These are phyloP conservation scores for Lissonota sp. DNA, from an alignment of 2,888 invertebrate genomes.

Conservation along the genomic window DNA sequence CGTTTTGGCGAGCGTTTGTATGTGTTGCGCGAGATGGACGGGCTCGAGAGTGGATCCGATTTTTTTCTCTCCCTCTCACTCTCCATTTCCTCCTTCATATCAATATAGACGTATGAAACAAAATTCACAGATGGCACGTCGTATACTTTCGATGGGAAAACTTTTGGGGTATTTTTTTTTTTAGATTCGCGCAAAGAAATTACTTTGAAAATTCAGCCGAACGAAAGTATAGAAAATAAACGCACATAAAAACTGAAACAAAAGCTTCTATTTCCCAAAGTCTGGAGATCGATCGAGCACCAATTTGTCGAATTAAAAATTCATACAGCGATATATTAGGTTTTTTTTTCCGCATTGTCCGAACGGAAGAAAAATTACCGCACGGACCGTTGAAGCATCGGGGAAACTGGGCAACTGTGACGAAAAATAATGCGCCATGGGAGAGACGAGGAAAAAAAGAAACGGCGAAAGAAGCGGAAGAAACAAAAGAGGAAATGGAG, in stretches of 20 bases:
- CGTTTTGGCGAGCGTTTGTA: constrained; percentile 64
- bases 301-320: too few relatives aligned
- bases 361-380: too few relatives aligned
- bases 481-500: not conserved
- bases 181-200: not conserved
- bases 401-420: not conserved
- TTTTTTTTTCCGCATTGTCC: too few relatives aligned
- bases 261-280: too few relatives aligned
- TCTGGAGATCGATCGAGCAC: too few relatives aligned
- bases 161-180: not conserved
- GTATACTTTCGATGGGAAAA: not conserved
- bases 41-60: constrained; percentile 52
- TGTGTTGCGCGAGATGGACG: constrained; percentile 33
- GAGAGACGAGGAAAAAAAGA: not conserved
- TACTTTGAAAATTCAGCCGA: too few relatives aligned
- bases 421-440: not conserved
- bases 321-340: too few relatives aligned
- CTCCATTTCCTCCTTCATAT: not conserved
- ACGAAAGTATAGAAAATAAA: too few relatives aligned
- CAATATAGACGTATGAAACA: too few relatives aligned
- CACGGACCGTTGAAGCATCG: too few relatives aligned
- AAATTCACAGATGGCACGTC: not conserved
- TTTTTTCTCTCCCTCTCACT: constrained; percentile 54
- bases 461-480: too few relatives aligned
- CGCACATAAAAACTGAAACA: too few relatives aligned